Evolutionary conservation across 2,888 invertebrate genomes (phyloP), one percentile per base, ranked within the genome.

Genomic region (Caenorhabditis macrosperma): DNA sequence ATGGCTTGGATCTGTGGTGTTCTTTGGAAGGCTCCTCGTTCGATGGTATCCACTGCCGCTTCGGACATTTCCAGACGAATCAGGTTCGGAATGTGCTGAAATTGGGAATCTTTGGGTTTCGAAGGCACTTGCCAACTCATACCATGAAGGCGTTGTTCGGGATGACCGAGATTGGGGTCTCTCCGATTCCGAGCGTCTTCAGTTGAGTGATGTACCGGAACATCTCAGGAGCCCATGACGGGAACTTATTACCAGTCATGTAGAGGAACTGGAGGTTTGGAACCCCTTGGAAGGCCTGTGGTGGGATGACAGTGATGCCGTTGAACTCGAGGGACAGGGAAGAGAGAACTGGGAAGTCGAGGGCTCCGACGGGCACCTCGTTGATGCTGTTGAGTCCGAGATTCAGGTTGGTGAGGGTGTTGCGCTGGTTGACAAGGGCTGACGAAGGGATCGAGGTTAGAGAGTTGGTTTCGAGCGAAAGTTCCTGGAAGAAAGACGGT

Each of bases 311-410:
- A 7, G 85, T 83, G 54, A 90, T 89, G 17, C 89, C 88, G 78
- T 90, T 90, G 86, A 90, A 90, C 64, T 91, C 90, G 44, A 90
- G 85, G 17, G 90, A 90, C n/a, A 90, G 83, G 0, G 90, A 91
- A 3, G 87, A 85, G 63, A 90, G 80, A 35, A 82, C 76, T 1
- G 90, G 90, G 75, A 91, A 90, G 69, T 91, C 87, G n/a, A 90
- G 82, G 12, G 88, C 88, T 15, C 90, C 88, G 28, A 88, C 86
- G 12, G 90, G 90, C 3, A 90, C 88, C 17, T 85, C 84, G 52
- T 83, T 85, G 81, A 88, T 86, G 46, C 81, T 81, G 69, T 90
- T 90, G 50, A 90, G 78, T 71, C 90, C 90, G 75, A 90, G 82
- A 71, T 90, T 90, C 66, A 90, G 82, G 69, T 91, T 89, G 33